Evolutionary conservation across 2,113 vertebrate genomes (phyloP).

Genomic region (Chamaea fasciata): DNA sequence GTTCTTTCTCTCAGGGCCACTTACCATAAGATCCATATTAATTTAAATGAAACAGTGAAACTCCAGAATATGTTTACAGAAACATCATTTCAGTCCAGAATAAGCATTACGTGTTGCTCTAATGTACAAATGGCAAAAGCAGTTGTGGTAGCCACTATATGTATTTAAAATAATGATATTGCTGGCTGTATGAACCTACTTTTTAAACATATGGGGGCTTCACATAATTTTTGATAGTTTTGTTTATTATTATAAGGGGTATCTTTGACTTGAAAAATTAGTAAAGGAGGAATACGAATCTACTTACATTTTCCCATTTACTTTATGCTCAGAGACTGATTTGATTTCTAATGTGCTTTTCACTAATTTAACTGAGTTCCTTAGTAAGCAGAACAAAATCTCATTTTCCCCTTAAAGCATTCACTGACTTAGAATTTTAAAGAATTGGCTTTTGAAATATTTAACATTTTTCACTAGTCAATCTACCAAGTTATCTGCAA

Average conservation of each 20-base stretch:
- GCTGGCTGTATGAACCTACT: neutral
- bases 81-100: conserved; percentile 21
- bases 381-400: neutral
- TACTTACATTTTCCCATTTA: neutral
- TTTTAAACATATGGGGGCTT: neutral
- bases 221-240: neutral
- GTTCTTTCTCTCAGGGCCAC: neutral
- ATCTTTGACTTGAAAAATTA: neutral
- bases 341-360: neutral
- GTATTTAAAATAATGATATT: neutral
- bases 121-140: neutral
- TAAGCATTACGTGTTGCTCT: neutral
- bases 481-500: neutral
- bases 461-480: neutral
- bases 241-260: neutral
- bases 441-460: neutral
- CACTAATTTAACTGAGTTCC: neutral
- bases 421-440: neutral
- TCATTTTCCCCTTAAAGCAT: rapidly evolving
- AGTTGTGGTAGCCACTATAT: neutral
- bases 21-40: neutral
- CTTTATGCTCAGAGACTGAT: neutral
- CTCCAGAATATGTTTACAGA: conserved; percentile 34
- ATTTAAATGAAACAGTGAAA: neutral
- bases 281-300: neutral